phyloP scores from a whole-genome alignment of 2,113 vertebrate genomes.

The Carettochelys insculpta region DNA sequence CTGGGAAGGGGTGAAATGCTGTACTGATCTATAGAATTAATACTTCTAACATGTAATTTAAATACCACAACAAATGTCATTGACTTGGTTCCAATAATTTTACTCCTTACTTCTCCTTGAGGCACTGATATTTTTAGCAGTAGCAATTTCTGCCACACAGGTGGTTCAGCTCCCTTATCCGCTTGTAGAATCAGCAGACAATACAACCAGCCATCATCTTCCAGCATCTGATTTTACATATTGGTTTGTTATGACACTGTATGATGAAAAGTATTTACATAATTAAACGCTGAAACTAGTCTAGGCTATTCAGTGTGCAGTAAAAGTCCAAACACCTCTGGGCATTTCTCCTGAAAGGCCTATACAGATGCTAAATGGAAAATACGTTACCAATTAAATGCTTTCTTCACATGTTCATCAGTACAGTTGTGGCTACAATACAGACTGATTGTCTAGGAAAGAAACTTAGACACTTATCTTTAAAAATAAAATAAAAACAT shows the following conservation, averaged over 20 bases:
- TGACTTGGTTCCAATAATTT: not conserved
- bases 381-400: conserved; percentile 59
- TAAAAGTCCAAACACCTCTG: conserved; percentile 56
- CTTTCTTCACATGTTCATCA: conserved; percentile 71
- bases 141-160: conserved; percentile 19
- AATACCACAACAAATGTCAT: conserved; percentile 11
- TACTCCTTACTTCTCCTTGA: conserved; percentile 43
- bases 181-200: conserved; percentile 20
- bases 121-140: conserved; percentile 58
- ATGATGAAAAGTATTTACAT: conserved; percentile 59
- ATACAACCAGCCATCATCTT: conserved; percentile 58
- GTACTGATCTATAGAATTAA: not conserved
- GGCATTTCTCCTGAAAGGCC: conserved; percentile 56
- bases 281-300: conserved; percentile 60
- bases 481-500: conserved; percentile 45
- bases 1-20: not conserved
- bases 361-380: conserved; percentile 48
- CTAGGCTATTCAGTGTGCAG: conserved; percentile 60
- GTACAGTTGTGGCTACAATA: conserved; percentile 67
- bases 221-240: conserved; percentile 47
- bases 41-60: not conserved
- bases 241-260: conserved; percentile 57
- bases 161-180: conserved; percentile 17
- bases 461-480: conserved; percentile 61
- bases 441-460: conserved; percentile 76